Base-by-base conservation (phyloP, 2,888 invertebrate genomes). In the Nasonovia ribisnigri region DNA sequence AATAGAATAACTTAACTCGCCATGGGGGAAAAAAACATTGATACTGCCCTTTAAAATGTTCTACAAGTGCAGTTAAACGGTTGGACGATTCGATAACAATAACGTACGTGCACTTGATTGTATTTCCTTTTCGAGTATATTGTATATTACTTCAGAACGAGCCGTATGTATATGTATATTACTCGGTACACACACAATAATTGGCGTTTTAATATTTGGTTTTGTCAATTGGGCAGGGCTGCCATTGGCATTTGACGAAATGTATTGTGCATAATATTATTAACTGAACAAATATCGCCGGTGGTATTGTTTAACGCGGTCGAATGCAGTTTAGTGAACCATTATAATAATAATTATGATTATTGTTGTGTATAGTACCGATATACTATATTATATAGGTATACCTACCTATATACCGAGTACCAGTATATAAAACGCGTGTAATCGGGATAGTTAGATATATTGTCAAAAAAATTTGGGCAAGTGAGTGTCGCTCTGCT, bases 61-160 rank as follows among this genome's bases (percentile, higher is more conserved):
- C 46, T 46, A 36, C 86, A n/a, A 92, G 86, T 92, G 86, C 26
- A 26, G 48, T 92, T 86, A 87, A 92, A 87, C 57, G 86, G 36
- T 60, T 20, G 57, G 36, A 60, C 46, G 57, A 60, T 60, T 60
- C 60, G 29, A 60, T 48, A 91, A 92, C 60, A 92, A 92, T 87
- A 46, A n/a, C 46, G 13, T 46, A 43, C 5, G 26, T 42, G 8
- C 87, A 29, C 67, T 92, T 67, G 92, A 87, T 67, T 92, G 87
- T 67, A 67, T 67, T 92, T 42, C 60, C 46, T 86, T 87, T 87
- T 92, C n/a, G 26, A 91, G 42, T 57, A 46, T 77, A 46, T 20
- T 57, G n/a, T 77, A 46, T 20, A 77, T 20, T 54, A 54, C 36
- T 42, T 36, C 43, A 29, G 43, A 6, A 11, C 8, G 20, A 77